A percentile compares a stretch with the other conserved stretches of the same genome.
These are phyloP conservation scores for Melieria crassipennis DNA, from an alignment of 2,888 invertebrate genomes.

Conservation along the genomic window DNA sequence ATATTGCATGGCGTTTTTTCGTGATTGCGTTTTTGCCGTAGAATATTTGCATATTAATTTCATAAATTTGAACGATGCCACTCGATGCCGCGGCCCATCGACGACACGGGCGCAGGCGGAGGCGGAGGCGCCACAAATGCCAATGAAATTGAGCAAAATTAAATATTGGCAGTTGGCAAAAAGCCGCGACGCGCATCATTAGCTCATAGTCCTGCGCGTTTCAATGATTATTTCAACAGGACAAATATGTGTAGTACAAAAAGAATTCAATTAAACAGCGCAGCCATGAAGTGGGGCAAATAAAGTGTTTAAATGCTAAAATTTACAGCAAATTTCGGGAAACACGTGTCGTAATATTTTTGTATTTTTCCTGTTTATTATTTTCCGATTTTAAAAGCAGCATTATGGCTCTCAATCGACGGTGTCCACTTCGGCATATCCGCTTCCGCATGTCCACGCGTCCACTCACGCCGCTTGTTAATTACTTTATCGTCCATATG, in stretches of 20 bases:
- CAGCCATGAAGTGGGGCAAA: background rate
- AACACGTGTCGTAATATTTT: background rate
- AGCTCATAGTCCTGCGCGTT: too few relatives aligned
- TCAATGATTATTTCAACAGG: too few relatives aligned
- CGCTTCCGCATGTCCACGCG: too few relatives aligned
- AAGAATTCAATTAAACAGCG: background rate
- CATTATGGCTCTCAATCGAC: conserved; percentile 23
- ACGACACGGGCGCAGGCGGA: background rate
- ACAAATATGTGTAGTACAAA: background rate
- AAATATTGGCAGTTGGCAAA: background rate
- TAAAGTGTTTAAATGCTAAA: background rate
- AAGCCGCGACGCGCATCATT: background rate
- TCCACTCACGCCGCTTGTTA: conserved; percentile 32
- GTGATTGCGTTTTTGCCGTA: background rate
- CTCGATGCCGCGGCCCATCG: background rate
- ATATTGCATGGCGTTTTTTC: background rate
- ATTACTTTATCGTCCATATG: conserved; percentile 40
- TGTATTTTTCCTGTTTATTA: conserved; percentile 9
- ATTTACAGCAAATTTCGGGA: background rate
- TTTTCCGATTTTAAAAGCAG: conserved; percentile 20
- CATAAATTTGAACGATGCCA: conserved; percentile 18
- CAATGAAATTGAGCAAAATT: conserved; percentile 1
- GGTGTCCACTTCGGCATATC: conserved; percentile 22
- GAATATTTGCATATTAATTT: conserved; percentile 24
- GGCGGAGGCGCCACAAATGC: too few relatives aligned